Evolutionary conservation across 2,888 invertebrate species (phyloP), one percentile per base, ranked within the genome.

Genomic region (Shargacucullia verbasci): DNA sequence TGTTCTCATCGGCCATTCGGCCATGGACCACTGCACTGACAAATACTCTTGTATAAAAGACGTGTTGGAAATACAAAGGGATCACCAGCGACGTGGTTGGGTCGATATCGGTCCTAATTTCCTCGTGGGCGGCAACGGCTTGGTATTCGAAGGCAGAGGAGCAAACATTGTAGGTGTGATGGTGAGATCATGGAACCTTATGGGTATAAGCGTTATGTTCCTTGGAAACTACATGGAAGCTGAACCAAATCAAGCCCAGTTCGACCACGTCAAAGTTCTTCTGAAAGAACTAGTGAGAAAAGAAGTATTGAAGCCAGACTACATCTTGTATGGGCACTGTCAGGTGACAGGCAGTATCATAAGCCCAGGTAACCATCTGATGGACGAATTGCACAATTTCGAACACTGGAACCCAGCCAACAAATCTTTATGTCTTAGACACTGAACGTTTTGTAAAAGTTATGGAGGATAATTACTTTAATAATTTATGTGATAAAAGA

Each of bases 101-200:
- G 54, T 59, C 1, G 93, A 93, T 44, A 92, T 93, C 34, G 90
- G 85, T 0, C 89, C 92, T 0, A 93, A 93, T 59, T 93, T 83
- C 54, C 82, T 93, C 0, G 85, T 92, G 3, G 83, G 87, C 9
- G 89, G 89, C 0, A 81, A 86, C 5, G 92, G 92, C 2, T 66
- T 82, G 0, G 49, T 92, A 2, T 92, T 92, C 54, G 92, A 92
- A 78, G 93, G 92, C 0, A 76, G 89, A 68, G 92, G 92, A 0
- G 88, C 89, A 0, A 92, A 92, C 58, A 75, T 89, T 0, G 47
- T 82, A 6, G 86, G 87, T 0, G 89, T 81, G 0, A 88, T 91
- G 89, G 81, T 87, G 5, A 64, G 57, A 1, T 66, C 70, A 0
- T 88, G 83, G 84, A 92, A 92, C 55, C 34, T 40, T 0, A 84